Evolutionary conservation across 2,113 vertebrate genomes (phyloP).

Genomic region (Vulpes vulpes): DNA sequence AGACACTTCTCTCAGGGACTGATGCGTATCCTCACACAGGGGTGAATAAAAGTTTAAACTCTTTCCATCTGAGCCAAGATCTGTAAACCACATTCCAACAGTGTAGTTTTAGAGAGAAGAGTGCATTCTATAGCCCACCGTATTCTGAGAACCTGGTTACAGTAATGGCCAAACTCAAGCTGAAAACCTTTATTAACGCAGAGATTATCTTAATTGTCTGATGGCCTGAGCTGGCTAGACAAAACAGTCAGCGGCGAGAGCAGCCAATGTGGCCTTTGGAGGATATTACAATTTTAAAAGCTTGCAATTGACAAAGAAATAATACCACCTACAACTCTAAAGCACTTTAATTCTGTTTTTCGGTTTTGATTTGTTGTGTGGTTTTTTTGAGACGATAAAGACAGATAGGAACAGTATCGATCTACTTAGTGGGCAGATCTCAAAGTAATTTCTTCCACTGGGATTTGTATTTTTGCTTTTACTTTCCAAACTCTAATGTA

Average conservation of each 20-base stretch:
- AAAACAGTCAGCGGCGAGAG: accelerated
- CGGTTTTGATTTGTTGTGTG: not conserved
- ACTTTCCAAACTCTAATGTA: slow-evolving; percentile 3
- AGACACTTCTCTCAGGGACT: not conserved
- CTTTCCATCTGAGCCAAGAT: not conserved
- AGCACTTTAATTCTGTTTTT: slow-evolving; percentile 10
- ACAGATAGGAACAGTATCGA: not conserved
- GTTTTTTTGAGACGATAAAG: not conserved
- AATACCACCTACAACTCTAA: not conserved
- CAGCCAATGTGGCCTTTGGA: not conserved
- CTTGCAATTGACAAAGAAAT: slow-evolving; percentile 38
- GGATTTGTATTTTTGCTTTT: slow-evolving; percentile 7
- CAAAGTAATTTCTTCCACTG: not conserved
- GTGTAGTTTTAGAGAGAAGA: not conserved
- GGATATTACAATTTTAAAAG: slow-evolving; percentile 37
- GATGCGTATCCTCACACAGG: not conserved
- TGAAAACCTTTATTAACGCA: not conserved
- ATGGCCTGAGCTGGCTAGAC: not conserved
- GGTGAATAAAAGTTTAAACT: slow-evolving; percentile 25
- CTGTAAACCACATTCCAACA: not conserved
- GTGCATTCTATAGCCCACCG: not conserved
- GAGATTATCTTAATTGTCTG: not conserved
- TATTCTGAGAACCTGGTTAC: not conserved
- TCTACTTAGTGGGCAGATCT: not conserved
- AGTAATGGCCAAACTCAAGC: not conserved